These are phyloP conservation scores for Pampus argenteus DNA, from an alignment of 2,797 vertebrate species.

Conservation along the genomic window DNA sequence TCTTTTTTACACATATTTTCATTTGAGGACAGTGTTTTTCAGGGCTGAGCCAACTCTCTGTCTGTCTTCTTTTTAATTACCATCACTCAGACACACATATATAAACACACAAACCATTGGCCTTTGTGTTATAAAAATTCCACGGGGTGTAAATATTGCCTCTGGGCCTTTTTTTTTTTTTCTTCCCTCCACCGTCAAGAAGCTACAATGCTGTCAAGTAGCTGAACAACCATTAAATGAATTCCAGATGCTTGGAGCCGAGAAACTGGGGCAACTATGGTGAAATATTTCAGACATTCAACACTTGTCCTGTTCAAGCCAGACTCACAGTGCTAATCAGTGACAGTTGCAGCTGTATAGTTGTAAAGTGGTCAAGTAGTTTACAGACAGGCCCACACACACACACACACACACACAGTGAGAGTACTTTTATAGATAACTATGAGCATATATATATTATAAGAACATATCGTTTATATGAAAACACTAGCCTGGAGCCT, in stretches of 20 bases:
- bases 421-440: not conserved
- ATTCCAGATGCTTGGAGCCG: slow-evolving; percentile 77
- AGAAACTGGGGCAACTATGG: slow-evolving; percentile 65
- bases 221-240: slow-evolving; percentile 71
- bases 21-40: not conserved
- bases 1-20: not conserved
- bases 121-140: slow-evolving; percentile 58
- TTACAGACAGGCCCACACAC: slow-evolving; percentile 10
- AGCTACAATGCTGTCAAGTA: slow-evolving; percentile 58
- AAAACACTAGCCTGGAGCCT: no score
- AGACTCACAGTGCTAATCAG: slow-evolving; percentile 20
- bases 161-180: not conserved
- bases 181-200: slow-evolving; percentile 49
- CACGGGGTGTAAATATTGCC: slow-evolving; percentile 52
- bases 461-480: not conserved
- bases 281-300: slow-evolving; percentile 58
- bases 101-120: slow-evolving; percentile 43
- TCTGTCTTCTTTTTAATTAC: slow-evolving; percentile 13
- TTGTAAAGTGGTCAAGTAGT: no score
- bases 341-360: slow-evolving; percentile 42
- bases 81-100: not conserved
- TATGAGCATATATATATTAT: not conserved
- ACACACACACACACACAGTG: slow-evolving; percentile 2
- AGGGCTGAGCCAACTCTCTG: not conserved
- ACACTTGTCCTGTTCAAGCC: slow-evolving; percentile 42